Percentiles rank a stretch among this genome's conserved stretches.
phyloP scores from a whole-genome alignment of 2,797 vertebrate genomes.

The Manis pentadactyla region DNA sequence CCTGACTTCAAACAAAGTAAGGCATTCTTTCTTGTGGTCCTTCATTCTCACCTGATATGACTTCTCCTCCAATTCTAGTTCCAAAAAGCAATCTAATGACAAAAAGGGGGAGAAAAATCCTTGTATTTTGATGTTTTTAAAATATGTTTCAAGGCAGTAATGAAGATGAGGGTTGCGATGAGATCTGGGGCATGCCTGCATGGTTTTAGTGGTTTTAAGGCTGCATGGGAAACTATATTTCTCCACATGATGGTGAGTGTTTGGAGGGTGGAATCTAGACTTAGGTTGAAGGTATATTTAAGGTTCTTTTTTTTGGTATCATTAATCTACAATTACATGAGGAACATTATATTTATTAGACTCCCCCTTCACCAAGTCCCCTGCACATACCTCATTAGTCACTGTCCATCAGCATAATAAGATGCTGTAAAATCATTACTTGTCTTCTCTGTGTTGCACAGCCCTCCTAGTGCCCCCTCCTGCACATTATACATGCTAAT shows the following conservation, averaged over 20 bases:
- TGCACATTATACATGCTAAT: too few relatives aligned
- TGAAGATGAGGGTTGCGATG: background rate
- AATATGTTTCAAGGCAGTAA: background rate
- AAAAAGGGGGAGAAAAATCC: background rate
- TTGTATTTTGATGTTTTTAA: background rate
- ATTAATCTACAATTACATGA: too few relatives aligned
- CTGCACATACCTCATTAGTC: too few relatives aligned
- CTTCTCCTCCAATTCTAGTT: background rate
- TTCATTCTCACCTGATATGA: background rate
- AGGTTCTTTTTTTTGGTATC: background rate
- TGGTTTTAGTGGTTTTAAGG: background rate
- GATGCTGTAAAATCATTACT: too few relatives aligned
- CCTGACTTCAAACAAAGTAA: background rate
- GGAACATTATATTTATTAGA: too few relatives aligned
- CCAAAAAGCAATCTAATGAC: background rate
- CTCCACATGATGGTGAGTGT: background rate
- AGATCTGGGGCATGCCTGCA: rapidly evolving
- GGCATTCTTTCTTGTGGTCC: rapidly evolving
- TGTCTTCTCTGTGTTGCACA: too few relatives aligned
- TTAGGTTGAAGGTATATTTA: background rate
- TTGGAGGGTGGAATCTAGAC: background rate
- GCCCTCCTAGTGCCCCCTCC: too few relatives aligned
- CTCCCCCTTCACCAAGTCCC: too few relatives aligned
- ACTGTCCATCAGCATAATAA: too few relatives aligned
- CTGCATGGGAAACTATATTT: background rate